Base-by-base conservation (phyloP, 2,113 vertebrate genomes). In the Tetraodon nigroviridis region DNA sequence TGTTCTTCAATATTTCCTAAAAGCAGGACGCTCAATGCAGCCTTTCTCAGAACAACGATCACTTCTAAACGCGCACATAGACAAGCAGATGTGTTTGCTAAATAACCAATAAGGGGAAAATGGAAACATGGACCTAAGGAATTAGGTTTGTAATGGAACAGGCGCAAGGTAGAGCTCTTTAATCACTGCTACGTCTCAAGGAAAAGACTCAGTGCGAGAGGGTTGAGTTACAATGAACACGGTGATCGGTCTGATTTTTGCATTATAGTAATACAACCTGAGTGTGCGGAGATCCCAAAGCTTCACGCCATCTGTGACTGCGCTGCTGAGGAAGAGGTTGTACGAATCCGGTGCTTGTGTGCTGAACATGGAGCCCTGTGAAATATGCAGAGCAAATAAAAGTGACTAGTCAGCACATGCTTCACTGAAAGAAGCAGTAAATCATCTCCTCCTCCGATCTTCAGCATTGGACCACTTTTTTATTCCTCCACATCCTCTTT, bases 281-380 rank as follows among this genome's bases (percentile, higher is more conserved):
- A 92, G 71, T 18, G 90, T 92, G 48, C 95, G 91, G 54, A 95
- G 71, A 81, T 97, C 95, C 95, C 95, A 97, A 5, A 96, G 70
- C 77, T 91, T 93, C 19, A 96, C 67, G 6, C 92, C 92, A 17
- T 97, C 94, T 4, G 91, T 93, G 42, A 89, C 1, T 21, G 94
- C 93, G 20, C 89, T 83, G 15, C 92, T 94, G 46, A 93, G 75
- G 61, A 96, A 97, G 45, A 95, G 91, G 78, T 93, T 92, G 62
- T 94, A 95, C 2, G 79, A 88, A 70, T 92, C 90, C 0, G 78
- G 55, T 0, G 76, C 74, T 47, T 93, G 93, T 51, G 89, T 63
- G 4, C 80, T 87, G 74, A 93, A 95, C 1, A 85, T 73, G 0
- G 93, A 95, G 3, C 93, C 94, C 95, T 96, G 64, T 18, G 76